Percentiles rank a stretch among this genome's conserved stretches.
Evolutionary conservation across 2,888 invertebrate genomes (phyloP).

Genomic region (Acleris laterana): DNA sequence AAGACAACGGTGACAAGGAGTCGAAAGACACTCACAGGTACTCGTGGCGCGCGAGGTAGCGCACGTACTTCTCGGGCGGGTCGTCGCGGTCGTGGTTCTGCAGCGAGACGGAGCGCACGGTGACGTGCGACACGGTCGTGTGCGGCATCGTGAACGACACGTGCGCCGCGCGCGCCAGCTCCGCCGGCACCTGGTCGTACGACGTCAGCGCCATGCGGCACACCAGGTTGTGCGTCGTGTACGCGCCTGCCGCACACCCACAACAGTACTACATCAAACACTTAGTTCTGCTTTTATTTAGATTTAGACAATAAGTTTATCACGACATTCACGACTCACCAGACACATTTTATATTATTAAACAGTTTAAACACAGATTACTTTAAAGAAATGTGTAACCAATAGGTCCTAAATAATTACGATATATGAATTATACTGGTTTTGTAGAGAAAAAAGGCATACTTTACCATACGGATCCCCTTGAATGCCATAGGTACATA

Average conservation of each 20-base stretch:
- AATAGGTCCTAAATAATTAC: too few relatives aligned
- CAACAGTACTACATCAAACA: too few relatives aligned
- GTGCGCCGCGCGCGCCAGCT: slow-evolving; percentile 93
- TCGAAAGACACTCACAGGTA: slow-evolving; percentile 87
- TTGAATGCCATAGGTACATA: too few relatives aligned
- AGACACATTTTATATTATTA: too few relatives aligned
- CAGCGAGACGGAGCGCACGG: slow-evolving; percentile 96
- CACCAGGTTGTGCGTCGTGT: slow-evolving; percentile 98
- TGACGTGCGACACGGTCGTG: slow-evolving; percentile 97
- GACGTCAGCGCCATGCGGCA: slow-evolving; percentile 97
- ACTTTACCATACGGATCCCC: too few relatives aligned
- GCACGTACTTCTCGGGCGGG: slow-evolving; percentile 99
- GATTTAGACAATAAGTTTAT: too few relatives aligned
- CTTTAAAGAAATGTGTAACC: too few relatives aligned
- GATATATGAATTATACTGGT: too few relatives aligned
- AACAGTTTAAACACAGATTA: too few relatives aligned
- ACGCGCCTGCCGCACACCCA: slow-evolving; percentile 89
- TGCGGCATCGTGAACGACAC: slow-evolving; percentile 99
- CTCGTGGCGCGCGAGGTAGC: slow-evolving; percentile 97
- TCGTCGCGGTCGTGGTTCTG: slow-evolving; percentile 94
- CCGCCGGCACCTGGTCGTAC: slow-evolving; percentile 98
- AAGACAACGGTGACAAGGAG: neutral
- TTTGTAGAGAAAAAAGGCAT: too few relatives aligned
- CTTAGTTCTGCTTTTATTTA: too few relatives aligned
- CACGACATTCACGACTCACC: too few relatives aligned